These are phyloP conservation scores for Cygnus atratus DNA, from an alignment of 2,113 vertebrate genomes.

Conservation along the genomic window DNA sequence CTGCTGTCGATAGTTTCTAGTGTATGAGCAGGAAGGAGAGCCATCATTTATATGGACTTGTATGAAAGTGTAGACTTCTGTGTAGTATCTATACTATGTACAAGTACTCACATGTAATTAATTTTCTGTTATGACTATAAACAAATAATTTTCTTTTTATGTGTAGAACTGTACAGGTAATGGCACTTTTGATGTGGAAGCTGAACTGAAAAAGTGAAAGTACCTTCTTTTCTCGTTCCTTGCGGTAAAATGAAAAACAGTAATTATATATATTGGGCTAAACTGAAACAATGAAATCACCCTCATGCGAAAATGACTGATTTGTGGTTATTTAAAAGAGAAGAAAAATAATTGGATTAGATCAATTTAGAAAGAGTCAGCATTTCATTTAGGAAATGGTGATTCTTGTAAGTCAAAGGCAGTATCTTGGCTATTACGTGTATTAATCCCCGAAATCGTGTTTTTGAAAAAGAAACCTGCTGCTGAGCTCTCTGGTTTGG, in stretches of 20 bases:
- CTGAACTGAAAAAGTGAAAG: neutral
- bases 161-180: neutral
- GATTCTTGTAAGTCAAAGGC: neutral
- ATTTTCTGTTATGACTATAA: neutral
- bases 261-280: neutral
- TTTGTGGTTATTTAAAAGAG: conserved; percentile 19
- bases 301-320: neutral
- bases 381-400: neutral
- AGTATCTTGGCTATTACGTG: neutral
- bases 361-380: neutral
- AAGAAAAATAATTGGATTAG: conserved; percentile 1
- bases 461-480: neutral
- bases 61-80: neutral
- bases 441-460: neutral
- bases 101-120: neutral
- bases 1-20: neutral
- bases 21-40: neutral
- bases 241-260: neutral
- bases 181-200: conserved; percentile 3
- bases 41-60: neutral
- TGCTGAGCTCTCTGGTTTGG: neutral
- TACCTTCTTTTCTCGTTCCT: neutral
- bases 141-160: neutral
- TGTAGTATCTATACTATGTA: neutral
- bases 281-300: conserved; percentile 10